A percentile compares a stretch with the other conserved stretches of the same genome.
phyloP scores from a whole-genome alignment of 1,140 invertebrate species.

The Macrocentrus cingulum region DNA sequence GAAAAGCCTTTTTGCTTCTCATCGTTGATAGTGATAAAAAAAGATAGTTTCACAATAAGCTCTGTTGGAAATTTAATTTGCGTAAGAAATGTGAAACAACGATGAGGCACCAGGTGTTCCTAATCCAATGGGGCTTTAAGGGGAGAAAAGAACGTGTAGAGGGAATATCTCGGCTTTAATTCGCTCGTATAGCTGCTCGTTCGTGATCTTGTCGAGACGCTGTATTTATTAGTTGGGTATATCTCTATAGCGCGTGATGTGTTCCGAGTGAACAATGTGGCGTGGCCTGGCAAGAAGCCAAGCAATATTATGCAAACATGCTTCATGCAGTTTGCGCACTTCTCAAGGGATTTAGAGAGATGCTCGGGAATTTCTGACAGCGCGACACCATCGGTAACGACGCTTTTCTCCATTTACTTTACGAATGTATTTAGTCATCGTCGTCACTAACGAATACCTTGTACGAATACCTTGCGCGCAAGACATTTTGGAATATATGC shows the following conservation, averaged over 20 bases:
- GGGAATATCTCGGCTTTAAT: neutral
- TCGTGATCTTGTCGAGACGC: slow-evolving; percentile 1
- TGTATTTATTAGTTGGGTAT: slow-evolving; percentile 12
- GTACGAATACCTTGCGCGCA: neutral
- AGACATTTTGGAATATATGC: no score
- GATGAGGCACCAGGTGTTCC: neutral
- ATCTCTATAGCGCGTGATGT: slow-evolving; percentile 8
- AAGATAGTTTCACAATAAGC: neutral
- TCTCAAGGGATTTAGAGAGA: slow-evolving; percentile 19
- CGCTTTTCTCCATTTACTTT: slow-evolving; percentile 12
- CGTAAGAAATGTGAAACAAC: slow-evolving; percentile 2
- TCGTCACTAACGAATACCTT: neutral
- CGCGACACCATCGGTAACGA: neutral
- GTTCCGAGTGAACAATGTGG: slow-evolving; percentile 7
- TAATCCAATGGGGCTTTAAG: neutral
- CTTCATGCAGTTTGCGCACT: slow-evolving; percentile 16
- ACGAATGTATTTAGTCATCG: neutral
- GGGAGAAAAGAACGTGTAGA: neutral
- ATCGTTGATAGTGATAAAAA: neutral
- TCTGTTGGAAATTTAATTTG: slow-evolving; percentile 2
- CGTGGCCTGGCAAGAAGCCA: slow-evolving; percentile 18
- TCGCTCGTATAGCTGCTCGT: neutral
- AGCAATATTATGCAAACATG: slow-evolving; percentile 24
- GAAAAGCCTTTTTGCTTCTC: neutral
- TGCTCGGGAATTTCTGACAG: slow-evolving; percentile 5